phyloP scores from a whole-genome alignment of 2,797 vertebrate species.

The Manis crassicaudata region DNA sequence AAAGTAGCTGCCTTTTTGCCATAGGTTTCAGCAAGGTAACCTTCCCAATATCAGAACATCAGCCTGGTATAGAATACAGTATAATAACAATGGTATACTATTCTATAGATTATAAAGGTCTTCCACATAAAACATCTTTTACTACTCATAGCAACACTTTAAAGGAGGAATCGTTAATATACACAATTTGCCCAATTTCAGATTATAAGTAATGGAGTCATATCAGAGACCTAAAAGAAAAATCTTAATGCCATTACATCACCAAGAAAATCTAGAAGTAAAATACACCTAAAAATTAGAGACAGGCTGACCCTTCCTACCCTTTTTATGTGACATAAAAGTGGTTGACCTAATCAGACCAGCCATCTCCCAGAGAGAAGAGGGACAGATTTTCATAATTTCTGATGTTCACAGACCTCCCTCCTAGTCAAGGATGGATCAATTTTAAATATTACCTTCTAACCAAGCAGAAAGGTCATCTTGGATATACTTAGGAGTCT shows the following conservation, averaged over 20 bases:
- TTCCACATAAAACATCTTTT: background rate
- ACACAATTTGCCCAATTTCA: background rate
- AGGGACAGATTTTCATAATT: background rate
- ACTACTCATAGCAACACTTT: background rate
- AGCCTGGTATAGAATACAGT: background rate
- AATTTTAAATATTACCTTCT: background rate
- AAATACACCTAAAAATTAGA: background rate
- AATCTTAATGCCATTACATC: background rate
- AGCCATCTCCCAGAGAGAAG: background rate
- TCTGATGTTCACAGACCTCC: background rate
- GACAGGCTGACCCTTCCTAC: background rate
- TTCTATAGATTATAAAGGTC: background rate
- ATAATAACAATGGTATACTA: background rate
- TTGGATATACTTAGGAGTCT: background rate
- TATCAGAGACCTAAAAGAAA: background rate
- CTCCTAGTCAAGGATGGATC: background rate
- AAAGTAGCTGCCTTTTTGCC: background rate
- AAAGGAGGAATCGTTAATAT: background rate
- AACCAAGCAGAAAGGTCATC: background rate
- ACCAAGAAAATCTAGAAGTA: background rate
- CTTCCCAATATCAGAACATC: background rate
- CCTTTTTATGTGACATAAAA: background rate
- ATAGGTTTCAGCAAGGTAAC: background rate
- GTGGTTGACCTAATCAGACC: background rate
- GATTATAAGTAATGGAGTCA: background rate